These are phyloP conservation scores for Rhagoletis pomonella DNA, from an alignment of 1,140 invertebrate species.

Conservation along the genomic window DNA sequence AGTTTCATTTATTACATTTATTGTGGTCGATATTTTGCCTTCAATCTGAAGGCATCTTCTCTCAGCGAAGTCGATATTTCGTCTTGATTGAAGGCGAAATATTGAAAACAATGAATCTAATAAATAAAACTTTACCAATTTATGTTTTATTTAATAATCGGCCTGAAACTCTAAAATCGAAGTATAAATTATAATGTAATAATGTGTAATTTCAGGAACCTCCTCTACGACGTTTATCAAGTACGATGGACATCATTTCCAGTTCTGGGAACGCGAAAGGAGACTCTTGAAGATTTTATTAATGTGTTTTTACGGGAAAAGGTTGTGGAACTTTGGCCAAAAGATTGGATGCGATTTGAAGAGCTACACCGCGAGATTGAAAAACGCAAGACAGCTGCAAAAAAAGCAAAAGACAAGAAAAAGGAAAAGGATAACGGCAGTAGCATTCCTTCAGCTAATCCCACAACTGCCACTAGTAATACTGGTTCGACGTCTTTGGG, in stretches of 20 bases:
- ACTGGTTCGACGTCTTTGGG: neutral
- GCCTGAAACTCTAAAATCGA: neutral
- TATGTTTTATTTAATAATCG: too few relatives aligned
- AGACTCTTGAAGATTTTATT: constrained; percentile 70
- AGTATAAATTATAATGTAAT: neutral
- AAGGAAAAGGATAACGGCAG: constrained; percentile 54
- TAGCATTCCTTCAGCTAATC: neutral
- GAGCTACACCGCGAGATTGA: constrained; percentile 70
- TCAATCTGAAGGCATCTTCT: too few relatives aligned
- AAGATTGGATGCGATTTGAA: constrained; percentile 72
- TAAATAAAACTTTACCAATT: too few relatives aligned
- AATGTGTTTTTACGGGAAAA: constrained; percentile 67
- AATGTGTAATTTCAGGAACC: constrained; percentile 55
- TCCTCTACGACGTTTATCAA: constrained; percentile 69
- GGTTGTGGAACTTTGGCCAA: constrained; percentile 69
- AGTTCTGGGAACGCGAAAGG: constrained; percentile 67
- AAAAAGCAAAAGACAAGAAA: constrained; percentile 67
- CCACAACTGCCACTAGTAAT: constrained; percentile 8
- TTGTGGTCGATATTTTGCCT: too few relatives aligned
- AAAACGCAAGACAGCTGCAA: constrained; percentile 63
- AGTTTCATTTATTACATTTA: too few relatives aligned
- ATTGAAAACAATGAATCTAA: too few relatives aligned
- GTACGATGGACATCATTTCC: constrained; percentile 70
- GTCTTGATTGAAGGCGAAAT: too few relatives aligned
- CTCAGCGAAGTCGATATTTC: too few relatives aligned